Evolutionary conservation across 2,797 vertebrate species (phyloP).

Genomic region (Labeo calbasu): DNA sequence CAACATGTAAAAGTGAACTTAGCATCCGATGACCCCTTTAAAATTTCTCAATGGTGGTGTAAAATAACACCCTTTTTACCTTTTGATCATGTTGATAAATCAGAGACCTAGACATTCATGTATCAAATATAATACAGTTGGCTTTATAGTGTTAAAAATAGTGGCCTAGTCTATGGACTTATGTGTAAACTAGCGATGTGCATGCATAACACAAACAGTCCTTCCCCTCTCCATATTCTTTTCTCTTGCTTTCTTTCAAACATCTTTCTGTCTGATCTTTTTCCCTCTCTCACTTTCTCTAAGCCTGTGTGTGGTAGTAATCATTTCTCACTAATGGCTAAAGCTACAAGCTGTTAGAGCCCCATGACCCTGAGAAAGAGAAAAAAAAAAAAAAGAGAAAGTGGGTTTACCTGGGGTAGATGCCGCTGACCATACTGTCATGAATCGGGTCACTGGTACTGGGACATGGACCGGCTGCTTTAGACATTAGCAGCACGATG

Average conservation of each 20-base stretch:
- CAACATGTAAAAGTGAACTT: no score
- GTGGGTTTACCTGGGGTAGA: conserved; percentile 89
- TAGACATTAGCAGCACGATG: conserved; percentile 91
- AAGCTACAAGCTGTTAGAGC: conserved; percentile 35
- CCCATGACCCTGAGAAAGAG: background rate
- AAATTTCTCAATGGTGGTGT: no score
- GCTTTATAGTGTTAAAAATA: no score
- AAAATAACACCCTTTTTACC: no score
- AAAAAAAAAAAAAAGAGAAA: background rate
- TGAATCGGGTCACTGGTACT: conserved; percentile 72
- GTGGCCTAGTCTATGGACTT: no score
- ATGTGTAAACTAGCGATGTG: background rate
- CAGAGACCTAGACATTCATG: no score
- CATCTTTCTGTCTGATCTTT: background rate
- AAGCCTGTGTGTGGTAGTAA: conserved; percentile 16
- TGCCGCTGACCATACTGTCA: conserved; percentile 92
- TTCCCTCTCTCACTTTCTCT: background rate
- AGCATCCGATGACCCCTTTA: no score
- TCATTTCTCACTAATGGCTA: conserved; percentile 37
- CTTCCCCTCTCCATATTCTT: background rate
- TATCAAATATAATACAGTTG: no score
- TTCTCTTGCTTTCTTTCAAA: background rate
- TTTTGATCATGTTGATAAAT: no score
- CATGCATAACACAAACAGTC: background rate
- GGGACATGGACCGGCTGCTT: conserved; percentile 89